Percentiles rank a stretch among this genome's conserved stretches.
Conservation (phyloP, 1,140 invertebrate genomes). For the Oppia nitens region DNA sequence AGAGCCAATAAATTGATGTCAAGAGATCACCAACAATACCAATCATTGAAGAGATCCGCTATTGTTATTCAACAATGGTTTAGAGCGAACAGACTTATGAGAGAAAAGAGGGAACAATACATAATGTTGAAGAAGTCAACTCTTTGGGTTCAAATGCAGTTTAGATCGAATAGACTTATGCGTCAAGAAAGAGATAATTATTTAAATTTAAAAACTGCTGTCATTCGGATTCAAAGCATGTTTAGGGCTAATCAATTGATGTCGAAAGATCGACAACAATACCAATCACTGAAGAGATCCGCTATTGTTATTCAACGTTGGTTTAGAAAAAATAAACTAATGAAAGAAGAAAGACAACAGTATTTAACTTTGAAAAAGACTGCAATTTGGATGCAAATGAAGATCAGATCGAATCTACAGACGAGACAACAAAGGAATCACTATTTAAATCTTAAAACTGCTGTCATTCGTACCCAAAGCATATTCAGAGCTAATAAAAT, state of each 20-base stretch:
- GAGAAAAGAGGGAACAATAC: slow-evolving; percentile 1
- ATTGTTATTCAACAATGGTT: background rate
- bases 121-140: slow-evolving; percentile 11
- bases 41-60: background rate
- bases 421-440: background rate
- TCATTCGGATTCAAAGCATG: slow-evolving; percentile 12
- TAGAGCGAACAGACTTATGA: background rate
- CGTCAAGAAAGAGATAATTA: background rate
- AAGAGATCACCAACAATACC: background rate
- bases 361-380: background rate
- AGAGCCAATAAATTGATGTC: slow-evolving; percentile 10
- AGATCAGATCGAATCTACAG: slow-evolving; percentile 6
- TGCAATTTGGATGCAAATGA: slow-evolving; percentile 14
- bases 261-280: slow-evolving; percentile 2
- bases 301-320: background rate
- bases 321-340: slow-evolving; percentile 1
- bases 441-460: slow-evolving; percentile 6
- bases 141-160: slow-evolving; percentile 20
- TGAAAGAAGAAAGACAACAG: background rate
- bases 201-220: background rate
- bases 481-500: slow-evolving; percentile 11
- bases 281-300: slow-evolving; percentile 1
- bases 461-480: slow-evolving; percentile 20
- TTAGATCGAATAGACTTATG: background rate
- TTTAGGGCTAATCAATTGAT: slow-evolving; percentile 10